Evolutionary conservation across 2,113 vertebrate genomes (phyloP), one percentile per base, ranked within the genome.

Genomic region (Clarias magur): DNA sequence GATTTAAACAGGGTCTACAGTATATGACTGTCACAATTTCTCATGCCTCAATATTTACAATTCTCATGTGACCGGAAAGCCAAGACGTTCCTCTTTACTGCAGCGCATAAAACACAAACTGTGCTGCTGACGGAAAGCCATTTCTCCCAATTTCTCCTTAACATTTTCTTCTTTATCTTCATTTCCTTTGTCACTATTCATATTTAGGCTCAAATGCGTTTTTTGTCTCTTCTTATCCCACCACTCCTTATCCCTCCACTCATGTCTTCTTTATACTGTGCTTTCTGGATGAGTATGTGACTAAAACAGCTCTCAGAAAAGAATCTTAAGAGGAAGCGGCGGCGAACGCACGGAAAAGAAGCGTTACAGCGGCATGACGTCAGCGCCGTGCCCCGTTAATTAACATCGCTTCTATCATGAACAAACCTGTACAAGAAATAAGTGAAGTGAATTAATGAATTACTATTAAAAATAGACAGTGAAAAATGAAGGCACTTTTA

Each of bases 291-390:
- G 16, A 82, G 60, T 25, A 23, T 1, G 56, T 67, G 68, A 62
- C 54, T 67, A 68, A 42, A 73, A 48, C 65, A 75, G 53, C 78
- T 63, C 27, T 27, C 13, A 7, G 82, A 80, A 56, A 65, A 62
- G 25, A 81, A 62, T 62, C 2, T 7, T 42, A 81, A 63, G 57
- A 82, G 80, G 79, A 72, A 82, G 56, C 19, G 15, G 3, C 10
- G 16, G 48, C 23, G 59, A 62, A 82, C 54, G n/a, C 4, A 63
- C 9, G 10, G 54, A 73, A 42, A 38, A 62, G 23, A 81, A 19
- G 38, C 80, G 15, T 70, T 34, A 25, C 34, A 27, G 30, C 48
- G 25, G 85, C 53, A 70, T n/a, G 85, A 80, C 85, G 85, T 86
- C 76, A 86, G 42, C 48, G 5, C 27, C 12, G 21, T 15, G 42